phyloP scores from a whole-genome alignment of 1,140 invertebrate species.

The Gonatopus flavifemur region DNA sequence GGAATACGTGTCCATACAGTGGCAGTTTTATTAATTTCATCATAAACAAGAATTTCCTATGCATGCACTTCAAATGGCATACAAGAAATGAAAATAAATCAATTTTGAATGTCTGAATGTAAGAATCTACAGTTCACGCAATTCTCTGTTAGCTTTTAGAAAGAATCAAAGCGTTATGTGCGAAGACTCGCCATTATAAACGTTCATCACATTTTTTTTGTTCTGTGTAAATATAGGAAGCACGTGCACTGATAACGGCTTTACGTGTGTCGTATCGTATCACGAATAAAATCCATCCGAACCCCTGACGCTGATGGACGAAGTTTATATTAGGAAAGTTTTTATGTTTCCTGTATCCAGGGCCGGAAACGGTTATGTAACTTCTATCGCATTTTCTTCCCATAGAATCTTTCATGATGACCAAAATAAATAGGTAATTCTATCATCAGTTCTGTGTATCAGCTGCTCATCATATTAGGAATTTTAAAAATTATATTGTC shows the following conservation, averaged over 20 bases:
- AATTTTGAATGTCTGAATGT: conserved; percentile 1
- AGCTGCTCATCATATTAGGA: no score
- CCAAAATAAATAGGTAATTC: no score
- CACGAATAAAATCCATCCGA: conserved; percentile 30
- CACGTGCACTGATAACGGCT: conserved; percentile 6
- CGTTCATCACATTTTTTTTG: no score
- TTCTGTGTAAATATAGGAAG: conserved; percentile 7
- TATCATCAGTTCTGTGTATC: no score
- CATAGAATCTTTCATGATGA: no score
- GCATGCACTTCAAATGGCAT: not conserved
- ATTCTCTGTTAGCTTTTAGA: no score
- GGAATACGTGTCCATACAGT: no score
- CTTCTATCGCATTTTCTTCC: conserved; percentile 15
- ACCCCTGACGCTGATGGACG: conserved; percentile 25
- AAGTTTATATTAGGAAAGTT: conserved; percentile 48
- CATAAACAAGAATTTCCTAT: conserved; percentile 15
- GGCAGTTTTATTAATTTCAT: no score
- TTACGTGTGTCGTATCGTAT: conserved; percentile 21
- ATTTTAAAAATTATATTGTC: no score
- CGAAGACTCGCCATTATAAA: no score
- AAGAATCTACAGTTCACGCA: no score
- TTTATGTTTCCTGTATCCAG: conserved; percentile 32
- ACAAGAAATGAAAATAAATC: conserved; percentile 13
- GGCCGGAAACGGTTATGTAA: conserved; percentile 17
- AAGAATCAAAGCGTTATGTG: no score